Evolutionary conservation across 2,797 vertebrate genomes (phyloP), one percentile per base, ranked within the genome.

Genomic region (Aselliscus stoliczkanus): DNA sequence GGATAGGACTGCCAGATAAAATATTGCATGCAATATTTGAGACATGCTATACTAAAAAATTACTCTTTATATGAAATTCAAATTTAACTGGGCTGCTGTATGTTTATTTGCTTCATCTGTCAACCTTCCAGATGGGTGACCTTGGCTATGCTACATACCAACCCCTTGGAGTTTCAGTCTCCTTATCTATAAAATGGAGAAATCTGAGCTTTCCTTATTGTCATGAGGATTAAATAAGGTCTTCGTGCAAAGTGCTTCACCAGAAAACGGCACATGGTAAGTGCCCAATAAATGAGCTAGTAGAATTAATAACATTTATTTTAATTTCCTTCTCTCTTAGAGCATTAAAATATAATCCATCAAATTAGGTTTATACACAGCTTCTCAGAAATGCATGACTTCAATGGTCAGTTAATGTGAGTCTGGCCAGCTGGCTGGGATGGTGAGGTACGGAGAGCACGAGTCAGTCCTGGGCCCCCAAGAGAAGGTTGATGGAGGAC

Each of bases 251-350:
- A 62, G 84, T 42, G 52, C 34, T 84, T 65, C 69, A 50, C n/a
- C 65, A 83, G n/a, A 10, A 25, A 42, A 92, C 31, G 67, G 42
- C 77, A 72, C 34, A 50, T 69, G 50, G 29, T 76, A 76, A 92
- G 17, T 62, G 65, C 47, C 82, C 56, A 83, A 5, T 58, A 89
- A 92, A 75, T 89, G 54, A 94, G 80, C 39, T 65, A 34, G 70
- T 76, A 67, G 67, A 39, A 73, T 81, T 73, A 42, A 60, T 81
- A 56, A 73, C 29, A 42, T 87, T 93, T 27, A 47, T 80, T 94
- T 95, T 67, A 76, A 95, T 94, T 94, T 95, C 44, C 25, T 21
- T 56, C 52, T 82, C 82, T 95, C 47, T 37, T 92, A 79, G 27
- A 90, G 47, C 37, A 37, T 82, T 93, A 88, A 81, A 70, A 82